Conservation (phyloP, 2,113 vertebrate genomes). For the Tautogolabrus adspersus region DNA sequence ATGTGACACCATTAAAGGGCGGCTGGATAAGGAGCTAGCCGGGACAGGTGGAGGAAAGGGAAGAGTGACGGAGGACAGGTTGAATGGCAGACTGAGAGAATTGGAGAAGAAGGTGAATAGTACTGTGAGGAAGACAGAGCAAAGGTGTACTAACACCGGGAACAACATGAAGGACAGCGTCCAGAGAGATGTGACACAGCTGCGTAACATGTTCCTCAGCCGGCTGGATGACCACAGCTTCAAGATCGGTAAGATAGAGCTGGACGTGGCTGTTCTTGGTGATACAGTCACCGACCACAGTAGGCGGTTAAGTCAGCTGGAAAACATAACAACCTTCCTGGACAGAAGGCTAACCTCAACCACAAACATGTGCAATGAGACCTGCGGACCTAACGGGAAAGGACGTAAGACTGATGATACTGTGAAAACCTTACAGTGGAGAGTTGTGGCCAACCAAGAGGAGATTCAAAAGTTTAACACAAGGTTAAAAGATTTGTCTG, state of each 20-base stretch:
- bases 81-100: slow-evolving; percentile 84
- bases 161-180: slow-evolving; percentile 80
- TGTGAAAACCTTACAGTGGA: slow-evolving; percentile 85
- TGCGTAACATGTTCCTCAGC: slow-evolving; percentile 71
- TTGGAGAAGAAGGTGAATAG: slow-evolving; percentile 88
- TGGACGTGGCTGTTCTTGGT: slow-evolving; percentile 78
- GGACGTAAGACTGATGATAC: slow-evolving; percentile 69
- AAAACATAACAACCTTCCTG: slow-evolving; percentile 77
- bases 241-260: slow-evolving; percentile 82
- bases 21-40: slow-evolving; percentile 82
- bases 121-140: slow-evolving; percentile 84
- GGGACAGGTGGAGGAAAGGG: slow-evolving; percentile 63
- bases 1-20: slow-evolving; percentile 80
- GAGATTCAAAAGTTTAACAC: slow-evolving; percentile 84
- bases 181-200: slow-evolving; percentile 81
- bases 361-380: slow-evolving; percentile 81
- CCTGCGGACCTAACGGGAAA: slow-evolving; percentile 72
- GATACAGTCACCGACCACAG: slow-evolving; percentile 77
- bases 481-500: slow-evolving; percentile 80
- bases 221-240: slow-evolving; percentile 79
- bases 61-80: slow-evolving; percentile 75
- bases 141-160: slow-evolving; percentile 80
- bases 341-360: slow-evolving; percentile 79
- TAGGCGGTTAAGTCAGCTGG: slow-evolving; percentile 68
- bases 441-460: slow-evolving; percentile 81